A percentile compares a stretch with the other conserved stretches of the same genome.
These are phyloP conservation scores for Archocentrus centrarchus DNA, from an alignment of 2,113 vertebrate genomes.

Conservation along the genomic window DNA sequence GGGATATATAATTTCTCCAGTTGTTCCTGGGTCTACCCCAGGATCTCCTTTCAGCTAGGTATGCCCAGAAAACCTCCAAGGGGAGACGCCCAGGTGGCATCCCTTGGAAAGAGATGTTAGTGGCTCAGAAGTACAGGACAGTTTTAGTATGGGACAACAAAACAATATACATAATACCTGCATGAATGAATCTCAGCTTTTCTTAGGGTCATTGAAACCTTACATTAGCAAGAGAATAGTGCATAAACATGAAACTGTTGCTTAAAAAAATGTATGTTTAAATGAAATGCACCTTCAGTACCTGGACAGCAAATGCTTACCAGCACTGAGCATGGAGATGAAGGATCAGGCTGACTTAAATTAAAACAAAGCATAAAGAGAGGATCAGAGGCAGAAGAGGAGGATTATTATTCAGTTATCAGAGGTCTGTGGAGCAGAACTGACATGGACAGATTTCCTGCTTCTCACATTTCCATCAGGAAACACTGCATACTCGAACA, in stretches of 20 bases:
- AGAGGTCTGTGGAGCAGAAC: conserved; percentile 82
- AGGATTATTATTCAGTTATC: conserved; percentile 86
- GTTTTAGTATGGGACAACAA: too few species aligned
- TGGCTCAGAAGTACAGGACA: background rate
- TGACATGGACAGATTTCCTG: conserved; percentile 85
- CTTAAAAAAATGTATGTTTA: too few species aligned
- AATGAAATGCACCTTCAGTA: background rate
- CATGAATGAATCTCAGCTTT: background rate
- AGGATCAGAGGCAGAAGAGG: conserved; percentile 68
- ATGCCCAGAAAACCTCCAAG: background rate
- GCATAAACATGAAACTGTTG: background rate
- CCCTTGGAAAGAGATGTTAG: too few species aligned
- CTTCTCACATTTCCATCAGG: conserved; percentile 83
- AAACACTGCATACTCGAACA: conserved; percentile 42
- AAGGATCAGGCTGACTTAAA: too few species aligned
- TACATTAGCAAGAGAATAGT: background rate
- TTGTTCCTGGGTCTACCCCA: too few species aligned
- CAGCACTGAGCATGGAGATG: background rate
- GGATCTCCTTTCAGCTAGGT: background rate
- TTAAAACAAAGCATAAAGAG: conserved; percentile 49
- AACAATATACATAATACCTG: background rate
- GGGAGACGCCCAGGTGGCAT: background rate
- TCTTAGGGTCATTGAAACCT: too few species aligned
- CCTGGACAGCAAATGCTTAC: background rate
- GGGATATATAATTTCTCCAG: background rate